Percentiles rank a stretch among this genome's conserved stretches.
Conservation (phyloP, 2,888 invertebrate genomes). For the Epinotia brunnichana region DNA sequence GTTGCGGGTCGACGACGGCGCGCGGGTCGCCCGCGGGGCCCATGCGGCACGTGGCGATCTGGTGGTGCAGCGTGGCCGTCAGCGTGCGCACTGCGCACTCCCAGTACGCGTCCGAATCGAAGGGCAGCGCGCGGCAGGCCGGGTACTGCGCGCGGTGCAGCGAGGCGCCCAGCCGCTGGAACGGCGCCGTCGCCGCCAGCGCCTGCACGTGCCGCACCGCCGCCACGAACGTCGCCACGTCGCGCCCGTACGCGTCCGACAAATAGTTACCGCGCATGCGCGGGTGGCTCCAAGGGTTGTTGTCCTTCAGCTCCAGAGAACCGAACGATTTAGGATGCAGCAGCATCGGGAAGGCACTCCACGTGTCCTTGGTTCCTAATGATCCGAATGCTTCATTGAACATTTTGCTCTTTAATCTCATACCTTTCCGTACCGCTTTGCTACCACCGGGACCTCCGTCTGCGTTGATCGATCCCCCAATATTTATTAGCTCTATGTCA, state of each 20-base stretch:
- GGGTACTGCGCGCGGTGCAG: constrained; percentile 80
- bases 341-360: constrained; percentile 86
- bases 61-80: constrained; percentile 86
- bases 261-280: constrained; percentile 92
- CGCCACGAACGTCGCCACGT: constrained; percentile 85
- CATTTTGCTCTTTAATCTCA: constrained; percentile 82
- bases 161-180: constrained; percentile 83
- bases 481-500: constrained; percentile 86
- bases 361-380: constrained; percentile 83
- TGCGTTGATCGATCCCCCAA: constrained; percentile 85
- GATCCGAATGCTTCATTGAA: constrained; percentile 83
- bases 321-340: constrained; percentile 90
- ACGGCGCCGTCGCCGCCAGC: constrained; percentile 83
- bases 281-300: constrained; percentile 89
- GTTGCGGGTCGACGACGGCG: constrained; percentile 86
- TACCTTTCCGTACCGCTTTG: constrained; percentile 76
- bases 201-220: constrained; percentile 85
- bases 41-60: constrained; percentile 89
- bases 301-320: constrained; percentile 86
- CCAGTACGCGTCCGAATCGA: constrained; percentile 87
- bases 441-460: constrained; percentile 80
- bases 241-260: constrained; percentile 80
- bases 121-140: constrained; percentile 75
- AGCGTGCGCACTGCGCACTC: constrained; percentile 86
- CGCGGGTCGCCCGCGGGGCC: constrained; percentile 84